Conservation (phyloP, 2,113 vertebrate species). For the Tauraco erythrolophus region DNA sequence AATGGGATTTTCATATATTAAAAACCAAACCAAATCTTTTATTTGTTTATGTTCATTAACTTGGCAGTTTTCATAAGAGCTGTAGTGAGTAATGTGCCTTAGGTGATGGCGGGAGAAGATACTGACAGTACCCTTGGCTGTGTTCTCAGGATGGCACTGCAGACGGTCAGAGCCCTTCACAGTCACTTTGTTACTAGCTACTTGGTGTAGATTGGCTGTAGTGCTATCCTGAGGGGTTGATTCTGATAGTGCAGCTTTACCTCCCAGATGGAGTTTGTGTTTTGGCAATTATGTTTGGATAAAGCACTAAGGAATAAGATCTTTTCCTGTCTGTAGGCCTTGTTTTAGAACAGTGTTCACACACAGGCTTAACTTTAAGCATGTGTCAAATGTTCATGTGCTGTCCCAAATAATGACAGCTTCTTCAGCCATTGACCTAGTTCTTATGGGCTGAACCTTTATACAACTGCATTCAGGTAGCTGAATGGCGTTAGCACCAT, state of each 20-base stretch:
- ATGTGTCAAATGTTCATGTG: background rate
- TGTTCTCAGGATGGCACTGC: background rate
- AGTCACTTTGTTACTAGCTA: background rate
- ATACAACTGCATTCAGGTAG: background rate
- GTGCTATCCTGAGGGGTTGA: background rate
- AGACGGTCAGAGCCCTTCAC: background rate
- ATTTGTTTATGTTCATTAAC: background rate
- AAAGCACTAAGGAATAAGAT: background rate
- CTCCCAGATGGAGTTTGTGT: accelerated
- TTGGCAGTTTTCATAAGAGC: background rate
- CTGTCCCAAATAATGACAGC: background rate
- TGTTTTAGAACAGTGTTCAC: background rate
- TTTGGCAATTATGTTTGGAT: background rate
- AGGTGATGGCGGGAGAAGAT: background rate
- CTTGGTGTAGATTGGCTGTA: background rate
- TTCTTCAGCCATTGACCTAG: background rate
- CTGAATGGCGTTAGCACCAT: background rate
- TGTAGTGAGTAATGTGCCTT: background rate
- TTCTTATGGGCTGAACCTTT: background rate
- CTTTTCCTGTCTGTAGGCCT: background rate
- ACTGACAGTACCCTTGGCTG: accelerated
- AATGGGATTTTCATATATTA: background rate
- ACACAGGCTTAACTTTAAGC: background rate
- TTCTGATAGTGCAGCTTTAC: background rate
- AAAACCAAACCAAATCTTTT: background rate